Percentiles rank a stretch among this genome's conserved stretches.
These are phyloP conservation scores for Corydoras maculifer DNA, from an alignment of 2,113 vertebrate genomes.

Conservation along the genomic window DNA sequence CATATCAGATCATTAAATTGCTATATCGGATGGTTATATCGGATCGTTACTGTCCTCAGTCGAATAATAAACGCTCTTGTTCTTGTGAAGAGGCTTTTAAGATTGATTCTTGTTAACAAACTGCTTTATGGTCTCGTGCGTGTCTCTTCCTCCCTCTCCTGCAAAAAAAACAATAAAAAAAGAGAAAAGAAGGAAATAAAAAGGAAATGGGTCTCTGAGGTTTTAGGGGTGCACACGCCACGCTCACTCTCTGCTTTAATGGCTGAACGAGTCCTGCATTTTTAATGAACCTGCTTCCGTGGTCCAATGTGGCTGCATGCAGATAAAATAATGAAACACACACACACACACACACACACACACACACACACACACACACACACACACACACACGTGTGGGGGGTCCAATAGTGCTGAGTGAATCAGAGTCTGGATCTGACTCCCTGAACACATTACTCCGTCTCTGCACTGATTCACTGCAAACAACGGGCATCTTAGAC, in stretches of 20 bases:
- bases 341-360: too few species aligned
- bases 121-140: slow-evolving; percentile 2
- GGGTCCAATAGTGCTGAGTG: too few species aligned
- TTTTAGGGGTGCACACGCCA: not conserved
- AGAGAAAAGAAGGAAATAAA: not conserved
- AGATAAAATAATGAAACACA: not conserved
- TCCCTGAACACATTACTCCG: too few species aligned
- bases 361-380: too few species aligned
- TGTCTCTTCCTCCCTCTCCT: not conserved
- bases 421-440: too few species aligned
- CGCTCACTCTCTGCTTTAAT: not conserved
- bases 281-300: slow-evolving; percentile 13
- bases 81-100: not conserved
- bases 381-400: too few species aligned
- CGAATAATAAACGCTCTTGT: not conserved
- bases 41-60: not conserved
- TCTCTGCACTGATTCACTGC: too few species aligned
- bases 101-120: slow-evolving; percentile 1
- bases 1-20: too few species aligned
- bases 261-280: slow-evolving; percentile 8
- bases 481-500: too few species aligned
- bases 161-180: not conserved
- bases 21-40: not conserved
- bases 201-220: not conserved
- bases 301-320: not conserved